These are phyloP conservation scores for Harmothoe impar DNA, from an alignment of 2,888 invertebrate species.

Conservation along the genomic window DNA sequence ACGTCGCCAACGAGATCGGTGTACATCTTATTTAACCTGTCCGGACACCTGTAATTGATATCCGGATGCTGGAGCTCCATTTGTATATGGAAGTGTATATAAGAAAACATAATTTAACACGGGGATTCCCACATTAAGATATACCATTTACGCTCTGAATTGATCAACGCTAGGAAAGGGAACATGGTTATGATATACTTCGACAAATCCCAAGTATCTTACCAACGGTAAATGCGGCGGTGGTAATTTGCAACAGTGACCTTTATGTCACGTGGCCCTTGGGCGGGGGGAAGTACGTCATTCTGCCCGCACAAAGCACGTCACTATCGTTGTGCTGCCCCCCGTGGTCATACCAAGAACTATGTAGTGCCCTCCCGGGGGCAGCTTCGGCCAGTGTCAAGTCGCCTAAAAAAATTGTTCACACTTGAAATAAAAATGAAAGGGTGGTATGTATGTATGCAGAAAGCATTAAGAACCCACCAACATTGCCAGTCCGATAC, in stretches of 20 bases:
- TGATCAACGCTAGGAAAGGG: no score
- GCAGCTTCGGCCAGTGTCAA: not conserved
- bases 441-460: not conserved
- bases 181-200: no score
- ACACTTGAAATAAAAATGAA: conserved; percentile 3
- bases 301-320: conserved; percentile 5
- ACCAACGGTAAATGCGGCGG: not conserved
- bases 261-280: not conserved
- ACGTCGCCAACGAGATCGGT: no score
- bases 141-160: no score
- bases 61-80: no score
- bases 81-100: no score
- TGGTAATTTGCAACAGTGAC: not conserved
- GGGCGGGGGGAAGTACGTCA: conserved; percentile 18
- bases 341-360: not conserved
- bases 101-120: no score
- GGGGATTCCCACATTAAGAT: no score
- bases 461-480: not conserved
- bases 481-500: not conserved
- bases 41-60: no score
- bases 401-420: conserved; percentile 46
- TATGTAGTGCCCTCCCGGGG: not conserved
- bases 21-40: no score
- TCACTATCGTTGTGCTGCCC: conserved; percentile 11
- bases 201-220: no score